These are phyloP conservation scores for Amblyraja radiata DNA, from an alignment of 2,797 vertebrate species.

Conservation along the genomic window DNA sequence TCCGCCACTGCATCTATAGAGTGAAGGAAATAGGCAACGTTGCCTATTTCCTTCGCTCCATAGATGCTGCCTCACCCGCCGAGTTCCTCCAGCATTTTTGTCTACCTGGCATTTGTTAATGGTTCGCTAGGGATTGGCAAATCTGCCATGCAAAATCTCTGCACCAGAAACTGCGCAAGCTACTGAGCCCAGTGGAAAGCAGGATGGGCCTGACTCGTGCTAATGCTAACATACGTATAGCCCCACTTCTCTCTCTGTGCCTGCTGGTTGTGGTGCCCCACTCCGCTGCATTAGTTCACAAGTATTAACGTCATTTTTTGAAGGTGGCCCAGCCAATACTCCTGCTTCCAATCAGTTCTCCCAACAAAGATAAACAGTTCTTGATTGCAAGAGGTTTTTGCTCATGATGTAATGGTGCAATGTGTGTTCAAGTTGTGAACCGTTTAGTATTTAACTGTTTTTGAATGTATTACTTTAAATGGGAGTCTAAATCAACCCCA, in stretches of 20 bases:
- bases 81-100: too few relatives aligned
- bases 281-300: not conserved
- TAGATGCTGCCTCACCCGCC: too few relatives aligned
- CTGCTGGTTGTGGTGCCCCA: not conserved
- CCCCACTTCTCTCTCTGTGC: too few relatives aligned
- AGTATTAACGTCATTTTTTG: not conserved
- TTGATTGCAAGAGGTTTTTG: not conserved
- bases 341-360: not conserved
- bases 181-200: not conserved
- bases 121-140: not conserved
- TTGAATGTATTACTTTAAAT: conserved; percentile 9
- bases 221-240: not conserved
- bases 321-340: not conserved
- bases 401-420: not conserved
- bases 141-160: not conserved
- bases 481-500: not conserved
- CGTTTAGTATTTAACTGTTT: not conserved
- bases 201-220: not conserved
- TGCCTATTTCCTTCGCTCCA: too few relatives aligned
- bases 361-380: conserved; percentile 15
- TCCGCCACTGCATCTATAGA: too few relatives aligned
- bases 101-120: not conserved
- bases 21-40: too few relatives aligned
- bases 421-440: not conserved
- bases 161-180: not conserved